phyloP scores from a whole-genome alignment of 2,888 invertebrate genomes.

The Cheilosia scutellata region DNA sequence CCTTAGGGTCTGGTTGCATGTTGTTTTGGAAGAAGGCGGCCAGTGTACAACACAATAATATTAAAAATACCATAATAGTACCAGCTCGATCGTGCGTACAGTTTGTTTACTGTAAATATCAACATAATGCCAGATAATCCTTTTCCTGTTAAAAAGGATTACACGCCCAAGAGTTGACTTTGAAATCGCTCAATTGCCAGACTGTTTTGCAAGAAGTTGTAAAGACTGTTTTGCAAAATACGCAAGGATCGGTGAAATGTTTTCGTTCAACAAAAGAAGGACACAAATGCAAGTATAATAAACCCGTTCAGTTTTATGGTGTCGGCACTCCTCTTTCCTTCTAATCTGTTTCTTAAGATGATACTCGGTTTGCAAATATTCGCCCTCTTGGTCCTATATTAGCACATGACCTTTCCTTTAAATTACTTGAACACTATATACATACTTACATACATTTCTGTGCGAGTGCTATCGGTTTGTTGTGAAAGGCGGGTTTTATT shows the following conservation, averaged over 20 bases:
- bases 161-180: slow-evolving; percentile 62
- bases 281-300: neutral
- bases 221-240: slow-evolving; percentile 20
- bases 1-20: neutral
- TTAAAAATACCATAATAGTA: slow-evolving; percentile 52
- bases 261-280: slow-evolving; percentile 19
- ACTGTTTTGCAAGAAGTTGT: slow-evolving; percentile 31
- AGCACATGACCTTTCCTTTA: slow-evolving; percentile 4
- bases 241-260: slow-evolving; percentile 24
- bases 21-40: slow-evolving; percentile 68
- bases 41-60: slow-evolving; percentile 35
- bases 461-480: slow-evolving; percentile 37
- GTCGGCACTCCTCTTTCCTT: slow-evolving; percentile 19
- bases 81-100: slow-evolving; percentile 49
- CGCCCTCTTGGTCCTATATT: slow-evolving; percentile 12
- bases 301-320: slow-evolving; percentile 59
- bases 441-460: neutral
- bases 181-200: slow-evolving; percentile 12
- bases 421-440: neutral
- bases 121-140: slow-evolving; percentile 82
- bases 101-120: slow-evolving; percentile 82
- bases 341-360: neutral
- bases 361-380: slow-evolving; percentile 63
- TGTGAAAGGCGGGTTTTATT: slow-evolving; percentile 82
- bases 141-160: slow-evolving; percentile 80